phyloP scores from a whole-genome alignment of 2,113 vertebrate genomes.

The Rhagologus leucostigma region DNA sequence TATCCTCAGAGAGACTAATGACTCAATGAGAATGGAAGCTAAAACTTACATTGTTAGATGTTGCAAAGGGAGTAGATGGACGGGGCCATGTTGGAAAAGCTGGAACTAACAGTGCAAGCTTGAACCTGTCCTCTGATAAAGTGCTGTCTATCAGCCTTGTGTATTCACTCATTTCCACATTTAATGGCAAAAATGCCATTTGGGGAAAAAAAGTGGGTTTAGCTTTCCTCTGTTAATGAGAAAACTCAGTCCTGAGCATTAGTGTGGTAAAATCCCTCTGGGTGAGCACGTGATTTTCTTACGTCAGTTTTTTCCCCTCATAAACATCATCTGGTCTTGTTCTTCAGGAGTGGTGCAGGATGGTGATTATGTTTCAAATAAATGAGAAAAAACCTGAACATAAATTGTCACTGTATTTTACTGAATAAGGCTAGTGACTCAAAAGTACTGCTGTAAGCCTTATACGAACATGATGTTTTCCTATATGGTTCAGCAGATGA shows the following conservation, averaged over 20 bases:
- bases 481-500: background rate
- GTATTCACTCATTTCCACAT: background rate
- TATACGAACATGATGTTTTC: background rate
- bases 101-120: background rate
- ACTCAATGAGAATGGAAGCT: background rate
- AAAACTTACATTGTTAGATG: background rate
- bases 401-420: background rate
- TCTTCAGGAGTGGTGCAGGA: background rate
- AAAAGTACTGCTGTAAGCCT: background rate
- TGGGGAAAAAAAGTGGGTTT: background rate
- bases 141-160: background rate
- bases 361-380: background rate
- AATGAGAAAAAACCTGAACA: background rate
- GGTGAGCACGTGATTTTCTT: background rate
- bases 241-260: background rate
- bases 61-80: background rate
- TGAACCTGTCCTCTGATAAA: background rate
- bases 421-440: background rate
- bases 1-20: background rate
- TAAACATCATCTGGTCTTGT: background rate
- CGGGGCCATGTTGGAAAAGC: background rate
- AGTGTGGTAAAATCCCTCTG: background rate
- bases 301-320: accelerated
- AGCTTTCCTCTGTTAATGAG: background rate
- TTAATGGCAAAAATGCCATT: background rate